Base-by-base conservation (phyloP, 2,888 invertebrate species). In the Lagria hirta region DNA sequence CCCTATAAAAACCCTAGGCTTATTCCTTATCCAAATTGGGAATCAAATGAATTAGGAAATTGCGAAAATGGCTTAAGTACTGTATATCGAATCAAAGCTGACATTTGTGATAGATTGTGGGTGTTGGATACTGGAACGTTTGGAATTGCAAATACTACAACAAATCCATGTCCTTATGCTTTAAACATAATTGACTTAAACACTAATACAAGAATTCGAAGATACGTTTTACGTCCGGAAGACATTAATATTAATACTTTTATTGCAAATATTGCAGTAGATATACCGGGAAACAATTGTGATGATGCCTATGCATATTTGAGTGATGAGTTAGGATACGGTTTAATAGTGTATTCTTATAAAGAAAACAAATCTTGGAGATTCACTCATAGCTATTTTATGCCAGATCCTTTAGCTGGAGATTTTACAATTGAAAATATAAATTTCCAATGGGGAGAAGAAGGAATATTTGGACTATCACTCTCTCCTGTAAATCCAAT, bases 201-300 rank as follows among this genome's bases (percentile, higher is more conserved):
- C 43, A 88, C 87, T 0, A 83, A 89, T 60, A 77, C 76, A 29
- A 74, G 84, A 17, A 75, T 90, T 37, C 76, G 86, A 16, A 59
- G 71, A 35, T 86, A 87, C 60, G 82, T 78, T 37, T 76, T 88
- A 51, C 77, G 80, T 10, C 72, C 81, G 0, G 85, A 86, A 48
- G 88, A 89, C 58, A 86, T 83, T 11, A 85, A 87, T 50, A 71
- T 81, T 35, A 79, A 84, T 23, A 88, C 88, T 0, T 89, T 89
- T 67, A 88, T 90, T 48, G 89, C 89, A n/a, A 90, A 88, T 62
- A 86, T 88, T 42, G 87, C 84, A n/a, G 79, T 89, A 2, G 90
- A 91, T 61, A n/a, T n/a, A n/a, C 75, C 86, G 51, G 86, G 87
- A 16, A 75, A 76, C 55, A 78, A 74, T 24, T 89, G 88, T 61